Evolutionary conservation across 2,888 invertebrate species (phyloP).

Genomic region (Dryocosmus kuriphilus): DNA sequence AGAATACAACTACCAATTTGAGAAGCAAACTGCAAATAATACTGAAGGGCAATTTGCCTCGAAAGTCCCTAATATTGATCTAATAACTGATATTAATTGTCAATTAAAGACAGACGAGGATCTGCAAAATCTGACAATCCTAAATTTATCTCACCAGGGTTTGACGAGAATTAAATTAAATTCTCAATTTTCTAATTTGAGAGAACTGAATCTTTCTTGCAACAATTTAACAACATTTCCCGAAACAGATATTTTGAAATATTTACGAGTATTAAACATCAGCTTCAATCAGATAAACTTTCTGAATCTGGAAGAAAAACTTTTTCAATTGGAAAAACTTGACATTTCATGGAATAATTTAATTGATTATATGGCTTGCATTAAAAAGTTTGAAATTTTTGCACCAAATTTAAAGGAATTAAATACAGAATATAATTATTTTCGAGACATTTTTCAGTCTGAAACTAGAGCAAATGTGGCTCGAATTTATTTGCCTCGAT

Average conservation of each 20-base stretch:
- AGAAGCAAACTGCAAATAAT: not conserved
- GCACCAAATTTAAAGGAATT: slow-evolving; percentile 49
- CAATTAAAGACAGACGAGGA: not conserved
- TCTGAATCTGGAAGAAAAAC: not conserved
- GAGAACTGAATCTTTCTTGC: not conserved
- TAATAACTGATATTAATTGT: not conserved
- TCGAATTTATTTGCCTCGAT: not conserved
- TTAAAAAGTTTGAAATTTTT: slow-evolving; percentile 45
- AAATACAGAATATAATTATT: slow-evolving; percentile 55
- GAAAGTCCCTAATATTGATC: not conserved
- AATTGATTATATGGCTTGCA: slow-evolving; percentile 42
- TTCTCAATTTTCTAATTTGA: not conserved
- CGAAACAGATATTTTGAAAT: not conserved
- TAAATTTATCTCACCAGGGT: slow-evolving; percentile 1
- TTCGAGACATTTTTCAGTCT: slow-evolving; percentile 49
- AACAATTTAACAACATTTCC: not conserved
- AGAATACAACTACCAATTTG: slow-evolving; percentile 37
- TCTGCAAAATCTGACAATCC: not conserved
- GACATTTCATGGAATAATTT: slow-evolving; percentile 58
- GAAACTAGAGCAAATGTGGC: not conserved
- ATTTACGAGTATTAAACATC: slow-evolving; percentile 3
- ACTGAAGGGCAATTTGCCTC: not conserved
- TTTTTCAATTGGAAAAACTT: slow-evolving; percentile 43
- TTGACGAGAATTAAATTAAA: not conserved
- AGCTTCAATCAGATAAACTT: not conserved